phyloP scores from a whole-genome alignment of 2,113 vertebrate genomes.

The Chamaetylas fuelleborni region DNA sequence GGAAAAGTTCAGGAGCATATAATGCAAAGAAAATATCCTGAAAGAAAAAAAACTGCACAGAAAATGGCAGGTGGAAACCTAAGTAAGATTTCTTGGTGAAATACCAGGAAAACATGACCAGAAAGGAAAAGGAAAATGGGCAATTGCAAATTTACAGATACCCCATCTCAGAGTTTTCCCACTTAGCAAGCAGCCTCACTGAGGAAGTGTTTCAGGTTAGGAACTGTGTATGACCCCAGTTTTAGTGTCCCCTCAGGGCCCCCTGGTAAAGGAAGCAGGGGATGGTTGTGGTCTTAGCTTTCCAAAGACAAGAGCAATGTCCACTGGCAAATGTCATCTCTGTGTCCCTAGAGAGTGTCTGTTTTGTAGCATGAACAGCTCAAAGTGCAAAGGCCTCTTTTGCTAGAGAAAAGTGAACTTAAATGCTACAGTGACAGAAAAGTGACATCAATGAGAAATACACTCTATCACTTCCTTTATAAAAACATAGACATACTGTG shows the following conservation, averaged over 20 bases:
- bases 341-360: background rate
- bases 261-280: background rate
- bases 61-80: background rate
- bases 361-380: background rate
- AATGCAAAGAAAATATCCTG: background rate
- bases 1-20: background rate
- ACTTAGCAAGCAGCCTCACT: background rate
- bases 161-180: background rate
- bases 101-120: background rate
- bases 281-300: background rate
- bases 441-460: background rate
- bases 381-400: background rate
- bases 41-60: background rate
- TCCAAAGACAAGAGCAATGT: background rate
- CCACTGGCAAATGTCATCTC: background rate
- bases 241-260: background rate
- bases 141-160: background rate
- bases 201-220: background rate
- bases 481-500: background rate
- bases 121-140: background rate
- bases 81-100: background rate
- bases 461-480: background rate
- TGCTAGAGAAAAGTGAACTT: background rate
- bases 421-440: background rate
- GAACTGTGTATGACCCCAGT: background rate